phyloP scores from a whole-genome alignment of 2,888 invertebrate species.

The Brachypterus glaber region DNA sequence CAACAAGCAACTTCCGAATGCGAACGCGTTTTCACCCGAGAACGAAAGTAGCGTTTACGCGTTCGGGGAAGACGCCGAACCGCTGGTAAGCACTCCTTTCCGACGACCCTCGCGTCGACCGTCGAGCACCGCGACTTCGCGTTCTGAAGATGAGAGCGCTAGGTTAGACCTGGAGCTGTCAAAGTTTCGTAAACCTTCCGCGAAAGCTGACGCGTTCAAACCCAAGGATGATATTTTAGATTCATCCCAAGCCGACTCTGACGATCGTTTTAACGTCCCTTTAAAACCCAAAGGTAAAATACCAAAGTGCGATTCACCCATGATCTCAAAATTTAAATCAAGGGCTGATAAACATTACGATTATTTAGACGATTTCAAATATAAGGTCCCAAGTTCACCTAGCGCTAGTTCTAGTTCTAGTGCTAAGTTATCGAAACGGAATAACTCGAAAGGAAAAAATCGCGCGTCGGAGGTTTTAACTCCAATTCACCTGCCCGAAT shows the following conservation, averaged over 20 bases:
- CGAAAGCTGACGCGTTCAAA: slow-evolving; percentile 1
- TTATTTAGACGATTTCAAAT: slow-evolving; percentile 32
- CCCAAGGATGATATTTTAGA: slow-evolving; percentile 5
- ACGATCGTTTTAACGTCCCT: slow-evolving; percentile 26
- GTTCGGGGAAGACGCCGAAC: slow-evolving; percentile 58
- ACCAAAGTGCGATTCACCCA: slow-evolving; percentile 16
- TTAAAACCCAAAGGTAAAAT: slow-evolving; percentile 28
- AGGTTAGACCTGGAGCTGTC: slow-evolving; percentile 33
- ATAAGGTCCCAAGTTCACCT: slow-evolving; percentile 39
- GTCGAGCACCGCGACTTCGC: slow-evolving; percentile 40
- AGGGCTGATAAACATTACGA: slow-evolving; percentile 5
- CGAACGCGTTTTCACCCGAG: slow-evolving; percentile 55
- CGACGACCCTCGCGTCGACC: slow-evolving; percentile 44
- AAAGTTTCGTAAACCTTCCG: slow-evolving; percentile 15
- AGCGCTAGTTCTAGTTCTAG: slow-evolving; percentile 40
- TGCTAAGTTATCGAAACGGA: slow-evolving; percentile 35
- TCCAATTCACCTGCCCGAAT: slow-evolving; percentile 38
- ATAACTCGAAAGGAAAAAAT: slow-evolving; percentile 28
- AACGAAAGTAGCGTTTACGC: slow-evolving; percentile 64
- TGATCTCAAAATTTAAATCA: slow-evolving; percentile 17
- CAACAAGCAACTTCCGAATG: slow-evolving; percentile 38
- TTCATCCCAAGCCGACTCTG: slow-evolving; percentile 8
- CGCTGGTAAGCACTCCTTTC: slow-evolving; percentile 48
- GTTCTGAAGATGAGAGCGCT: slow-evolving; percentile 40
- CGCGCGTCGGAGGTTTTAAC: slow-evolving; percentile 27